Evolutionary conservation across 2,888 invertebrate genomes (phyloP).

Genomic region (Eutolmus rufibarbis): DNA sequence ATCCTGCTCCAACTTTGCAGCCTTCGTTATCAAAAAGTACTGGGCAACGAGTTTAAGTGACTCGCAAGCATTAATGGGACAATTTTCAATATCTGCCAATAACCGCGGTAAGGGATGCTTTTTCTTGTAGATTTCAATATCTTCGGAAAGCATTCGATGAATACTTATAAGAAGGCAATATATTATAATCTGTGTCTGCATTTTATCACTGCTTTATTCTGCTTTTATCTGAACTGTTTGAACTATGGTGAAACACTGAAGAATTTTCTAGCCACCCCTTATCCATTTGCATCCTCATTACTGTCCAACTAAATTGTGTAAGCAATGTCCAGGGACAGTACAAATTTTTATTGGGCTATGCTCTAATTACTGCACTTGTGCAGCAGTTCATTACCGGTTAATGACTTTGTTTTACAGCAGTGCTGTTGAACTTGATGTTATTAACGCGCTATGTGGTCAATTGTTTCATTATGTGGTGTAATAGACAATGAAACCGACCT

Average conservation of each 20-base stretch:
- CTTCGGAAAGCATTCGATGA: background rate
- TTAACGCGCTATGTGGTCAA: background rate
- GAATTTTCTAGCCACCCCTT: background rate
- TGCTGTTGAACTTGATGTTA: background rate
- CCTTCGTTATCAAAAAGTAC: constrained; percentile 54
- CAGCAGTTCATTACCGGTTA: background rate
- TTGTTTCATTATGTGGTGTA: background rate
- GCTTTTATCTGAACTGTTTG: background rate
- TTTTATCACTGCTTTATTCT: background rate
- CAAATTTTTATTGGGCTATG: background rate
- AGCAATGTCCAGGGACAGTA: background rate
- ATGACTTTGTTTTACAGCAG: background rate
- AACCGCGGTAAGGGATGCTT: constrained; percentile 53
- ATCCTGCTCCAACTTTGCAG: constrained; percentile 45
- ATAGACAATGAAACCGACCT: background rate
- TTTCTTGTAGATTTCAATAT: constrained; percentile 52
- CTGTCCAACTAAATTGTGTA: background rate
- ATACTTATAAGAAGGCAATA: background rate
- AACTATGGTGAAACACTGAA: background rate
- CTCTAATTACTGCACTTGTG: background rate
- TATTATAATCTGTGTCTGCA: background rate
- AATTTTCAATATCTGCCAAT: constrained; percentile 54
- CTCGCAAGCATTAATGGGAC: constrained; percentile 64
- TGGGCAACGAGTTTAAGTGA: constrained; percentile 60
- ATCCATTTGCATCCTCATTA: constrained; percentile 24